Evolutionary conservation across 1,140 invertebrate genomes (phyloP), one percentile per base, ranked within the genome.

Genomic region (Neotoxoptera formosana): DNA sequence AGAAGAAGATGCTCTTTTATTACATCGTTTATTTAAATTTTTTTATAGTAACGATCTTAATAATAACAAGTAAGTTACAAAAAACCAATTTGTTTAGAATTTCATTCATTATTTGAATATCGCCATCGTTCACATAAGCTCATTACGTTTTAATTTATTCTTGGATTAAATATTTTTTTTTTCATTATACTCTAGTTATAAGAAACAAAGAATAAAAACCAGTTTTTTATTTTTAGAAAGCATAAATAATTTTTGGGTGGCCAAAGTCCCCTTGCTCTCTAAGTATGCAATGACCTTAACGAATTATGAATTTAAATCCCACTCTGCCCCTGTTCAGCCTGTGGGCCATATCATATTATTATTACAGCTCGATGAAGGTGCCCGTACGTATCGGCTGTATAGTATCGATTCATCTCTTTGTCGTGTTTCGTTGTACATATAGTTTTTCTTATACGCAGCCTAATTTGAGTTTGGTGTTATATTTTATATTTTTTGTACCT

Each of bases 241-340:
- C n/a, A n/a, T 76, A 76, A 20, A 76, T n/a, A n/a, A 76, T 76
- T 76, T 67, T 76, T 20, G 60, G 30, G 60, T 34, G 14, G 30
- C 3, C n/a, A 76, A 67, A 76, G 60, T 76, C 14, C 14, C n/a
- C 11, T n/a, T 6, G 60, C 60, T 30, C 14, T 76, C n/a, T 76
- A n/a, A 76, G n/a, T 76, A 67, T n/a, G 60, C 17, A 20, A 76
- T 76, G 17, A 76, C 60, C 30, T 76, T 76, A 76, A n/a, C 14
- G 60, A 76, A n/a, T 76, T 76, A 76, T 76, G 60, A n/a, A 76
- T 76, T 76, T 76, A 17, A 76, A 76, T 76, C 60, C n/a, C n/a
- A 23, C 60, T 76, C 30, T n/a, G n/a, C 23, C 6, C 60, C 60
- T n/a, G 4, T 34, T 76, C n/a, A 17, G n/a, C 14, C 30, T 76